Base-by-base conservation (phyloP, 2,797 vertebrate genomes). In the Melanotaenia trifasciata region DNA sequence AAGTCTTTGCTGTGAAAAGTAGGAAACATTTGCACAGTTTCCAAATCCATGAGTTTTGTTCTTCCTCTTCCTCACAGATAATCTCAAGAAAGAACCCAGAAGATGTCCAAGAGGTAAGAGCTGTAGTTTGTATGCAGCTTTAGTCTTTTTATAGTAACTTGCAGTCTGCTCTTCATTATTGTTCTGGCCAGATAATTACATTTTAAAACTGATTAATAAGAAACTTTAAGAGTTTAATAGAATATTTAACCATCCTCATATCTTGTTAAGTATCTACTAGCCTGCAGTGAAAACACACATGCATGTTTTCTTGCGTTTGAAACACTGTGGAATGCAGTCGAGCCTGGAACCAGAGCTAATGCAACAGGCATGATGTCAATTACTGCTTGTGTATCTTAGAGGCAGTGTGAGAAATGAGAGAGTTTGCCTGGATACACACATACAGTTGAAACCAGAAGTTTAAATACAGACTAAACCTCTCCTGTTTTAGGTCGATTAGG, bases 11-110 rank as follows among this genome's bases (percentile, higher is more conserved):
- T 30, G 59, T 32, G 54, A 77, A 51, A 58, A 50, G 67, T 6
- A 56, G 20, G 26, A 36, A 59, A 20, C 0, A 12, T 4, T 64
- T 1, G 28, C 5, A 43, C 36, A 2, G 10, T 24, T 63, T 72
- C 4, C 24, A 10, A 28, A 38, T 22, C 24, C 6, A 51, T 77
- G 4, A 58, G 6, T 36, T 62, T 8, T 78, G 8, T 40, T 81
- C 13, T 80, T 5, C 32, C 20, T 57, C 26, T 67, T 64, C 63
- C 54, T 40, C 54, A 67, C 93, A 99, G 98, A 96, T 97, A 79
- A 97, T 99, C 93, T 99, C 97, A 68, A 96, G 98, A 84, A 98
- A 94, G 93, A 99, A 95, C 85, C 97, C 96, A 57, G 97, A 99
- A 74, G 98, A 99, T 88, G 96, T 99, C 80, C 97, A 98, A 92